Percentiles rank a stretch among this genome's conserved stretches.
These are phyloP conservation scores for Megastigmus dorsalis DNA, from an alignment of 2,888 invertebrate species.

Conservation along the genomic window DNA sequence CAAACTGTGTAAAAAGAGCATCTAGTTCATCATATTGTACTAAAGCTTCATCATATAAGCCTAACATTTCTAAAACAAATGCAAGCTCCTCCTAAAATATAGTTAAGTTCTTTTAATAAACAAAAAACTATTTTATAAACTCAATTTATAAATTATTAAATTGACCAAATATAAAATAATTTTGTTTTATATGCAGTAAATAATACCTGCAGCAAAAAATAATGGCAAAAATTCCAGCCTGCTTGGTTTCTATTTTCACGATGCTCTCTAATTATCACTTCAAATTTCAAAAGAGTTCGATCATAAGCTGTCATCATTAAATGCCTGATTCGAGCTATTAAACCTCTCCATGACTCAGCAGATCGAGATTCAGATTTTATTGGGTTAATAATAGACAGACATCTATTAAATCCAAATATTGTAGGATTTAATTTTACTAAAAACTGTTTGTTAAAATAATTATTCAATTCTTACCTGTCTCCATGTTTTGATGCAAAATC, in stretches of 20 bases:
- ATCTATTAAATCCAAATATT: constrained; percentile 80
- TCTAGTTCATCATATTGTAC: constrained; percentile 98
- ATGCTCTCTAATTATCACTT: constrained; percentile 92
- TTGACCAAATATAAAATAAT: constrained; percentile 8
- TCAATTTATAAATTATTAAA: constrained; percentile 28
- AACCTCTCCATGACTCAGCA: constrained; percentile 91
- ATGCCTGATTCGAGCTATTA: constrained; percentile 88
- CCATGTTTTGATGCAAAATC: constrained; percentile 95
- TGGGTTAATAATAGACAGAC: constrained; percentile 93
- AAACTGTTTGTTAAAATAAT: neutral
- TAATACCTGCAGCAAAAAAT: constrained; percentile 90
- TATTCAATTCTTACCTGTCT: constrained; percentile 76
- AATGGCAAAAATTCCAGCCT: constrained; percentile 95
- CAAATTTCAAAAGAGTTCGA: constrained; percentile 88
- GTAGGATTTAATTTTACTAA: no score
- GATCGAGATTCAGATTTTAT: constrained; percentile 91
- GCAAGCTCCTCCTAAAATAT: constrained; percentile 91
- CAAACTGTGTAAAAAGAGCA: constrained; percentile 96
- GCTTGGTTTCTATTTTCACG: constrained; percentile 92
- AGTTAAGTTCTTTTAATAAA: constrained; percentile 20
- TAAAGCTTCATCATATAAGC: constrained; percentile 93
- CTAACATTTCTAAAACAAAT: constrained; percentile 94
- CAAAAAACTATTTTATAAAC: constrained; percentile 32
- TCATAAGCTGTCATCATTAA: constrained; percentile 91
- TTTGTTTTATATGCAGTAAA: constrained; percentile 13